Evolutionary conservation across 1,140 invertebrate genomes (phyloP), one percentile per base, ranked within the genome.

Genomic region (Drosophila nasuta): DNA sequence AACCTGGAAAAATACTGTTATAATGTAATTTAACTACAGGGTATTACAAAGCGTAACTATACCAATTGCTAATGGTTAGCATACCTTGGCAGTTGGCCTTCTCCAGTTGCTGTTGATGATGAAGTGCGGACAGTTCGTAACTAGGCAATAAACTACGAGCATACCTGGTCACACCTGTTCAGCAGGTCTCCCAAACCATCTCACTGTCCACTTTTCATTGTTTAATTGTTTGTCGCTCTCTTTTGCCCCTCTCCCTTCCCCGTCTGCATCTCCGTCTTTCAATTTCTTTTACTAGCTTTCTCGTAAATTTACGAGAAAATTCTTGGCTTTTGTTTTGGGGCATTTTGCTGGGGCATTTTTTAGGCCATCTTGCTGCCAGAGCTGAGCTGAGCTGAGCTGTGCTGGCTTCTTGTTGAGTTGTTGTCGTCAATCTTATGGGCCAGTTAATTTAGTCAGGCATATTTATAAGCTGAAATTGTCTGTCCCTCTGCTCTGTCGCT

Each of bases 131-230:
- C 73, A 75, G 73, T 45, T 51, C 49, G 59, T 65, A 71, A 75
- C 60, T 71, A 71, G 67, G 67, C 68, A 65, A 65, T 59, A 71
- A 68, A 68, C 17, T 68, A 59, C 10, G 35, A 20, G 3, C 20
- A 25, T 25, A 45, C 52, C 59, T 58, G 59, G 58, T 75, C 72
- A 63, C 72, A 75, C 72, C 72, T 75, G 67, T 45, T 56, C 65
- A 51, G 25, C 30, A 62, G 25, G 35, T 15, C 51, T 43, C 59
- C 51, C 66, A 30, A 25, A 25, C 57, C 71, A 59, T 69, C 69
- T 75, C 57, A 63, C 66, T 70, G 72, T 70, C 72, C 66, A 75
- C 49, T 70, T 75, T 62, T 63, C 66, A 70, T 75, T 75, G 72
- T 75, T 71, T 75, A 68, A 74, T 74, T 68, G 70, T 73, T 73